Evolutionary conservation across 2,113 vertebrate genomes (phyloP).

Genomic region (Salvator merianae): DNA sequence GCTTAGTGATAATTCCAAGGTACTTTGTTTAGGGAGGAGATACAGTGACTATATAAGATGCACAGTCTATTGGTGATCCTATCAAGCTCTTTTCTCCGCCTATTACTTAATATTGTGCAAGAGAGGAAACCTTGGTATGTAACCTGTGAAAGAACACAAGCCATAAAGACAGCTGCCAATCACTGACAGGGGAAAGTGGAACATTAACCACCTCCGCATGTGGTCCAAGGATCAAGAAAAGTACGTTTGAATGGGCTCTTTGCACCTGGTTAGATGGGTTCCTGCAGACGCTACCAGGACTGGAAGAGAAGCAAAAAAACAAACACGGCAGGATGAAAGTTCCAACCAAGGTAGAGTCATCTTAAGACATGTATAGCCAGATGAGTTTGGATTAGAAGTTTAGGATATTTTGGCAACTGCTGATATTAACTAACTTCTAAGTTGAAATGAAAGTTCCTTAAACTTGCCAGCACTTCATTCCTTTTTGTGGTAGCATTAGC

Average conservation of each 20-base stretch:
- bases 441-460: neutral
- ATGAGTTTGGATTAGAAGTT: neutral
- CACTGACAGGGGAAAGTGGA: slow-evolving; percentile 8
- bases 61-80: neutral
- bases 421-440: neutral
- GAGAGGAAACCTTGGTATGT: neutral
- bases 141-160: neutral
- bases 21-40: neutral
- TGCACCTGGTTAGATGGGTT: neutral
- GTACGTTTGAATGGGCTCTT: neutral
- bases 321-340: neutral
- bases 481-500: neutral
- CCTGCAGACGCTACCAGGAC: neutral
- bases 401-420: neutral
- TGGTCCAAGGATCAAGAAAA: slow-evolving; percentile 35
- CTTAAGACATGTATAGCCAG: neutral
- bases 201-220: slow-evolving; percentile 20
- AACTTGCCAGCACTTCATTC: neutral
- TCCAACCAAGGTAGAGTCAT: slow-evolving; percentile 14
- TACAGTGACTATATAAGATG: neutral
- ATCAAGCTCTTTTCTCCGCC: neutral
- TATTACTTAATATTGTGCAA: slow-evolving; percentile 20
- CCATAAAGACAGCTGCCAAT: slow-evolving; percentile 23
- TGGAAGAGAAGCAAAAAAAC: neutral
- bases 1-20: neutral